Evolutionary conservation across 1,140 invertebrate species (phyloP).

Genomic region (Bursaphelenchus mucronatus): DNA sequence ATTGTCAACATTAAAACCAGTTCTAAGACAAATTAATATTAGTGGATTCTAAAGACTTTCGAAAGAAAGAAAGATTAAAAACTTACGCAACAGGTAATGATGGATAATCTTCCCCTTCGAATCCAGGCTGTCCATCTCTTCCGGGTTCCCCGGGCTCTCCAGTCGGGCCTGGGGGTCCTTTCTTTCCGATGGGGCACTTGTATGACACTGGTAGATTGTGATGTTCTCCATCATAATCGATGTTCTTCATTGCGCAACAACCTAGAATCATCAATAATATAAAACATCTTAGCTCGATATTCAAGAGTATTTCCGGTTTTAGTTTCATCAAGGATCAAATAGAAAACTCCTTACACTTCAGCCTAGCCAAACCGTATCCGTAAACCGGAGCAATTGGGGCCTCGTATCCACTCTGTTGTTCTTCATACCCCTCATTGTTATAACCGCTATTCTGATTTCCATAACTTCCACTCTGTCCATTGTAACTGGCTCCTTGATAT

Average conservation of each 20-base stretch:
- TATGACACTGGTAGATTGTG: conserved; percentile 14
- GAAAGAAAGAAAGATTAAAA: too few relatives aligned
- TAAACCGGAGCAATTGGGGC: conserved; percentile 7
- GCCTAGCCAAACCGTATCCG: conserved; percentile 17
- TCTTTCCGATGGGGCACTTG: conserved; percentile 14
- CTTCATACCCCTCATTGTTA: neutral
- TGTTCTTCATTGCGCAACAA: conserved; percentile 20
- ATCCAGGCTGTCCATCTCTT: conserved; percentile 22
- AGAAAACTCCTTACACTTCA: conserved; percentile 7
- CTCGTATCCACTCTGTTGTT: neutral
- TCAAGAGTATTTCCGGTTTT: too few relatives aligned
- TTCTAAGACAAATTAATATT: too few relatives aligned
- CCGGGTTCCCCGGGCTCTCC: conserved; percentile 39
- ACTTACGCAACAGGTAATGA: neutral
- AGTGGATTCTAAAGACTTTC: too few relatives aligned
- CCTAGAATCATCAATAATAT: neutral
- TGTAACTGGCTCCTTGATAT: neutral
- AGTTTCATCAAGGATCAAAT: neutral
- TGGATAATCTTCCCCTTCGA: conserved; percentile 29
- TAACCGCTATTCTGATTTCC: neutral
- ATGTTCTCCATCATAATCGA: conserved; percentile 19
- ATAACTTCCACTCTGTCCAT: neutral
- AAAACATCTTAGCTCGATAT: too few relatives aligned
- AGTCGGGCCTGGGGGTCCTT: conserved; percentile 28
- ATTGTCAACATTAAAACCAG: neutral